phyloP scores from a whole-genome alignment of 2,888 invertebrate genomes.

The Scaptomyza polygonia region DNA sequence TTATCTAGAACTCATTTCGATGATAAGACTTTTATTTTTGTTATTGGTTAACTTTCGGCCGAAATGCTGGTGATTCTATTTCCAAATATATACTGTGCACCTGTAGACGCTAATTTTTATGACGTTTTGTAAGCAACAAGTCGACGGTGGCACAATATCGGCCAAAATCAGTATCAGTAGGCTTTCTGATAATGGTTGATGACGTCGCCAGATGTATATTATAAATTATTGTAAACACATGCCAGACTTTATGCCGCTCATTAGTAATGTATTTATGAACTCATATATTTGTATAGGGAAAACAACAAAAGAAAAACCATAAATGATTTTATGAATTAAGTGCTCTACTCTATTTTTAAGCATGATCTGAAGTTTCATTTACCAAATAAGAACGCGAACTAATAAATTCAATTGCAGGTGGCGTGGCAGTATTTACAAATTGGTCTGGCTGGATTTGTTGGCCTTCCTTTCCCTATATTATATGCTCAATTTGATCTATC shows the following conservation, averaged over 20 bases:
- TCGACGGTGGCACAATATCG: conserved; percentile 32
- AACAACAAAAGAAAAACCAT: neutral
- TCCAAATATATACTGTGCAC: conserved; percentile 1
- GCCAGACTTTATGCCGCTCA: conserved; percentile 48
- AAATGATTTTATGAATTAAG: conserved; percentile 1
- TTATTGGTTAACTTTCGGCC: conserved; percentile 16
- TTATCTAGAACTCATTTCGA: conserved; percentile 10
- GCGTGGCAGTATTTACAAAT: conserved; percentile 97
- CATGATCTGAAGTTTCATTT: conserved; percentile 5
- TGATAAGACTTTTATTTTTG: conserved; percentile 43
- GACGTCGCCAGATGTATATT: conserved; percentile 41
- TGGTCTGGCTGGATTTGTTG: conserved; percentile 95
- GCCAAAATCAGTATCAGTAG: conserved; percentile 21
- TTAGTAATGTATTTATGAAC: neutral
- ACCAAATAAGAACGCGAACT: neutral
- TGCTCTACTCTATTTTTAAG: conserved; percentile 27
- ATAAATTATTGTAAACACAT: conserved; percentile 20
- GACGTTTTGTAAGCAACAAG: conserved; percentile 56
- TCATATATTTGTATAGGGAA: conserved; percentile 3
- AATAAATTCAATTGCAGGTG: conserved; percentile 88
- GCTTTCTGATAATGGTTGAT: conserved; percentile 26
- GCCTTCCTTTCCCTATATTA: conserved; percentile 92
- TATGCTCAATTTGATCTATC: conserved; percentile 90
- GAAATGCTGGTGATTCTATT: conserved; percentile 15
- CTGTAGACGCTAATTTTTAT: conserved; percentile 39